Base-by-base conservation (phyloP, 2,888 invertebrate genomes). In the Drosophila koepferae region DNA sequence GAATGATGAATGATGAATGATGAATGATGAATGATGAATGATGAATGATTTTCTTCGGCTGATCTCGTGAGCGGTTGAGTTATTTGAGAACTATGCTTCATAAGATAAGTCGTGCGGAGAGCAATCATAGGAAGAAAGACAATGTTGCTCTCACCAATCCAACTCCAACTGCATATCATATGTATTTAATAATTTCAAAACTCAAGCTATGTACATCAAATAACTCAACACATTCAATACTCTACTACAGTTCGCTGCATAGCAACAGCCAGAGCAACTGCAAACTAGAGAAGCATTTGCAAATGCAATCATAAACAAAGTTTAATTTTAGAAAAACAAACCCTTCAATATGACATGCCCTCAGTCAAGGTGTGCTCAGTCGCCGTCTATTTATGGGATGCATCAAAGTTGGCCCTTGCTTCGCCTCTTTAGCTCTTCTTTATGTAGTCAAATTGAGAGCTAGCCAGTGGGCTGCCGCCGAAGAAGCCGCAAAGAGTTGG, bases 371-470 rank as follows among this genome's bases (percentile, higher is more conserved):
- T 28, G 48, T 6, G 6, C 28, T 9, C n/a, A 10, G 2, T 5
- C 28, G 12, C 18, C 18, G 23, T 12, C 23, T 3, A 18, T 34
- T 51, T 31, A 31, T 9, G 2, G 20, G 18, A 20, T n/a, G 1
- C 34, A 28, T 48, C 28, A 18, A 18, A 18, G 18, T 9, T 34
- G 6, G 51, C 7, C 10, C 18, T 14, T 8, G 53, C 36, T 4
- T 8, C 36, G 14, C 3, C 34, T 51, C 6, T 51, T 34, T 2
- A 20, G 36, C 8, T 36, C 34, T 14, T 14, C 14, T 20, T 16
- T 36, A 36, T 36, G 8, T 14, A 14, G 49, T 28, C 28, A 28
- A 28, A 48, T 48, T n/a, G 49, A 49, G 49, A 49, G 49, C 49
- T 49, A 31, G n/a, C n/a, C 28, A 49, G 48, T 16, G 46, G 18